These are phyloP conservation scores for Bacillus rossius DNA, from an alignment of 1,140 invertebrate genomes.

Conservation along the genomic window DNA sequence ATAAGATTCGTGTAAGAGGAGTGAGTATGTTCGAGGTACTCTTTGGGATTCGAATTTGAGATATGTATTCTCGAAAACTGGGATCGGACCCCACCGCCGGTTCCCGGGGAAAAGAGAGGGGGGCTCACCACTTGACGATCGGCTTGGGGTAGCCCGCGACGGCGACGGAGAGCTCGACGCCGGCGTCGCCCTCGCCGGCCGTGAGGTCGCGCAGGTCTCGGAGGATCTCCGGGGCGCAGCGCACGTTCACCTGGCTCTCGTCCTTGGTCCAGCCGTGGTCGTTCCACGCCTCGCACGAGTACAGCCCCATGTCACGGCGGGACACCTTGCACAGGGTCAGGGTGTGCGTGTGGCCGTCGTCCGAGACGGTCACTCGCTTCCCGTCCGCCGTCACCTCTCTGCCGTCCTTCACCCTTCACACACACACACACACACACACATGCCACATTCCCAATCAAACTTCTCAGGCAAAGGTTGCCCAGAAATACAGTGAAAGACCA, in stretches of 20 bases:
- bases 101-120: too few species aligned
- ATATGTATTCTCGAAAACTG: too few species aligned
- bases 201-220: constrained; percentile 58
- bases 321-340: constrained; percentile 71
- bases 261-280: constrained; percentile 66
- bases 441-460: too few species aligned
- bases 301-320: constrained; percentile 64
- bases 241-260: constrained; percentile 57
- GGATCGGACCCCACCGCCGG: too few species aligned
- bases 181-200: constrained; percentile 67
- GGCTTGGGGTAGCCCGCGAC: constrained; percentile 80
- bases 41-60: too few species aligned
- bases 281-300: constrained; percentile 69
- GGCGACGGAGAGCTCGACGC: constrained; percentile 70
- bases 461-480: too few species aligned
- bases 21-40: too few species aligned
- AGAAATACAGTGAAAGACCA: too few species aligned
- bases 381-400: constrained; percentile 60
- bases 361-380: constrained; percentile 57
- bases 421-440: too few species aligned
- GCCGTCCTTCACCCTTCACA: constrained; percentile 53
- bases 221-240: constrained; percentile 62
- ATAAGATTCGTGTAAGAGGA: too few species aligned
- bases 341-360: constrained; percentile 65
- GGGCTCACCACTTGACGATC: constrained; percentile 58